These are phyloP conservation scores for Chymomyza caudatula DNA, from an alignment of 2,888 invertebrate species.

Conservation along the genomic window DNA sequence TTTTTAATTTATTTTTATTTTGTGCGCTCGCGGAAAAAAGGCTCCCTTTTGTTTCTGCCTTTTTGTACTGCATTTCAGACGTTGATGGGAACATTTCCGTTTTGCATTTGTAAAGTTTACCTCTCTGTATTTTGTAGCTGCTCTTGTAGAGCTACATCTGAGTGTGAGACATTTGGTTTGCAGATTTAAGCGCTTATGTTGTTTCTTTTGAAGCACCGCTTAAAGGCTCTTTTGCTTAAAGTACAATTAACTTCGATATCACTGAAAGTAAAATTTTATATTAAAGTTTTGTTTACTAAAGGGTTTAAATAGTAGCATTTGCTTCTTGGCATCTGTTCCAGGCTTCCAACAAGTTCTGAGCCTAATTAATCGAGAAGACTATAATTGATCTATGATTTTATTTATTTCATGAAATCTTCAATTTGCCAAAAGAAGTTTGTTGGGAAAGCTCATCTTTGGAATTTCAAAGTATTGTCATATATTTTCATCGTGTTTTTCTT, in stretches of 20 bases:
- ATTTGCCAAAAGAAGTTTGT: too few relatives aligned
- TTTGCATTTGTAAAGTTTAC: slow-evolving; percentile 62
- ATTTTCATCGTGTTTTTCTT: too few relatives aligned
- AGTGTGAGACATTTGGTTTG: slow-evolving; percentile 31
- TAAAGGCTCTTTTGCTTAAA: not conserved
- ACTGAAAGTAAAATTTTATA: not conserved
- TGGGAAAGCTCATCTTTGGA: too few relatives aligned
- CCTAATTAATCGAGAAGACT: too few relatives aligned
- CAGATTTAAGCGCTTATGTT: slow-evolving; percentile 28
- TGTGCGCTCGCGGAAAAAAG: slow-evolving; percentile 20
- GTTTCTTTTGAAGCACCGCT: not conserved
- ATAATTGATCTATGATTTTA: too few relatives aligned
- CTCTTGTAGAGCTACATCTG: slow-evolving; percentile 3
- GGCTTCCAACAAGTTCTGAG: too few relatives aligned
- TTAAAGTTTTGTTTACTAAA: too few relatives aligned
- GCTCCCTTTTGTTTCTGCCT: slow-evolving; percentile 27
- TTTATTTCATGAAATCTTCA: too few relatives aligned
- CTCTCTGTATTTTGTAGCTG: slow-evolving; percentile 26
- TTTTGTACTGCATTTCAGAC: slow-evolving; percentile 9
- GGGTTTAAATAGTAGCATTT: too few relatives aligned
- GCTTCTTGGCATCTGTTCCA: too few relatives aligned
- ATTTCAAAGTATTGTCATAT: too few relatives aligned
- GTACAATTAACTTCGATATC: not conserved
- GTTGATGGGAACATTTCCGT: slow-evolving; percentile 58
- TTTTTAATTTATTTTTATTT: slow-evolving; percentile 65